Conservation (phyloP, 2,888 invertebrate genomes). For the Teinopalpus imperialis region DNA sequence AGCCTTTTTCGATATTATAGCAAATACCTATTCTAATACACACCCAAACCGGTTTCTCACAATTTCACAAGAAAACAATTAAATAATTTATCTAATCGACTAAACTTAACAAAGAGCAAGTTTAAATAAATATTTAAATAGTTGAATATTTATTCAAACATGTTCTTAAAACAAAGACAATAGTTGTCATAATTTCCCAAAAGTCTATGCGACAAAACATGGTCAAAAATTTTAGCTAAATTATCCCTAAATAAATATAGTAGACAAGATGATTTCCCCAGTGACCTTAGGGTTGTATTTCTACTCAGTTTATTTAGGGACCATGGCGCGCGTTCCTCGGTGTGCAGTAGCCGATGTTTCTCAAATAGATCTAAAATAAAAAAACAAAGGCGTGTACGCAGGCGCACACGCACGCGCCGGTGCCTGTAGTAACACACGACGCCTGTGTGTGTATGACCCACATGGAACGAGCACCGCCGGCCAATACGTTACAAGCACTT, state of each 20-base stretch:
- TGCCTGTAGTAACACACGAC: neutral
- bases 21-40: too few relatives aligned
- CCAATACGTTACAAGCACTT: neutral
- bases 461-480: conserved; percentile 4
- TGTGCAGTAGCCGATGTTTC: conserved; percentile 17
- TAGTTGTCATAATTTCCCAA: conserved; percentile 1
- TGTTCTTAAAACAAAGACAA: too few relatives aligned
- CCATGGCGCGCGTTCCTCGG: conserved; percentile 14
- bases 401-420: conserved; percentile 1
- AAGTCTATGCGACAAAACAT: neutral
- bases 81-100: too few relatives aligned
- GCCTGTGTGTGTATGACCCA: conserved; percentile 13
- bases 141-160: too few relatives aligned
- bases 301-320: conserved; percentile 19
- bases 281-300: conserved; percentile 20
- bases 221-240: conserved; percentile 1
- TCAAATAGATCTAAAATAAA: conserved; percentile 22
- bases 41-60: too few relatives aligned
- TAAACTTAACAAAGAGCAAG: too few relatives aligned
- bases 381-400: conserved; percentile 6
- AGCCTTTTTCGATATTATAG: too few relatives aligned
- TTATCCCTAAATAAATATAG: conserved; percentile 10
- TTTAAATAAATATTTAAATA: too few relatives aligned
- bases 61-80: too few relatives aligned
- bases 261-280: conserved; percentile 9